phyloP scores from a whole-genome alignment of 2,113 vertebrate species.

The Halichoerus grypus region DNA sequence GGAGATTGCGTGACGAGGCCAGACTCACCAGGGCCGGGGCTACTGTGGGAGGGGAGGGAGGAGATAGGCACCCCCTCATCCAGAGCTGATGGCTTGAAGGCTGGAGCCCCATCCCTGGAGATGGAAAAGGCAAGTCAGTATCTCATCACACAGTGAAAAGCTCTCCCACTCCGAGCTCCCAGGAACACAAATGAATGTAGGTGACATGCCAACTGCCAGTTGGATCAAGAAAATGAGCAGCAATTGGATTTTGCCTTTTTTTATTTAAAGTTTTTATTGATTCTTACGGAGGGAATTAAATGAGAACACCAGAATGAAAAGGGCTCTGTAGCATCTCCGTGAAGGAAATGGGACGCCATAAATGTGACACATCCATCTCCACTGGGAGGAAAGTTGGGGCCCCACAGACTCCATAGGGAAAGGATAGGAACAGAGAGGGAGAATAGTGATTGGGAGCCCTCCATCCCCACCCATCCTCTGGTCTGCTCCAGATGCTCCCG shows the following conservation, averaged over 20 bases:
- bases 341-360: neutral
- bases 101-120: neutral
- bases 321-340: neutral
- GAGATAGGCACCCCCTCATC: accelerated
- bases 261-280: conserved; percentile 77
- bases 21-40: neutral
- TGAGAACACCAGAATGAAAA: conserved; percentile 48
- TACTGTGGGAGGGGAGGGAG: accelerated
- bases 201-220: conserved; percentile 18
- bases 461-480: neutral
- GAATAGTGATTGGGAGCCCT: neutral
- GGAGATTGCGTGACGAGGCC: no score
- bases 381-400: neutral
- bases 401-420: neutral
- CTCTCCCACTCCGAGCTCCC: neutral
- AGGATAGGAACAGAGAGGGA: neutral
- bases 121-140: neutral
- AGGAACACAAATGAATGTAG: neutral
- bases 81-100: neutral
- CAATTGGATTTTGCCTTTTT: conserved; percentile 74
- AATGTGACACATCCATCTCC: neutral
- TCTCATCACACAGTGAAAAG: neutral
- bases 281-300: conserved; percentile 69
- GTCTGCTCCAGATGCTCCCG: neutral
- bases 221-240: conserved; percentile 67